Evolutionary conservation across 2,888 invertebrate species (phyloP).

Genomic region (Drosophila borborema): DNA sequence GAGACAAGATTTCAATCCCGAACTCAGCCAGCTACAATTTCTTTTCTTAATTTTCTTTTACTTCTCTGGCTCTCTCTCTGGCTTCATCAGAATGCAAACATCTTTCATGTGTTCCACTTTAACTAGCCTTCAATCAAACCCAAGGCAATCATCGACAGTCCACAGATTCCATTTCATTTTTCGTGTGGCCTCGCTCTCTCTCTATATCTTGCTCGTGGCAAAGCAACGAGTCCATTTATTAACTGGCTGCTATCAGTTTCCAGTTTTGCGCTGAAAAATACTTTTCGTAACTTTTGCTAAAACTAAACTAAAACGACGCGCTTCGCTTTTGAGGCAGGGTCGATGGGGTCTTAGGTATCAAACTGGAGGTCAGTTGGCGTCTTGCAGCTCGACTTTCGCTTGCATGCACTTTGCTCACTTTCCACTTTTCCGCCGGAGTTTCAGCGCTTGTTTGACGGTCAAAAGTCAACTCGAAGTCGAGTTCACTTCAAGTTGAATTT

Average conservation of each 20-base stretch:
- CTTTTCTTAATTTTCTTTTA: not conserved
- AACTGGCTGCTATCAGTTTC: conserved; percentile 73
- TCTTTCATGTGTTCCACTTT: conserved; percentile 47
- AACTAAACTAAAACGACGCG: conserved; percentile 64
- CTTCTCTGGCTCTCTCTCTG: not conserved
- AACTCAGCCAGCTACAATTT: conserved; percentile 14
- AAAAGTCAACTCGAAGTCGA: conserved; percentile 81
- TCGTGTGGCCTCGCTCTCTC: not conserved
- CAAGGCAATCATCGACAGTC: conserved; percentile 47
- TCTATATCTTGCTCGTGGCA: not conserved
- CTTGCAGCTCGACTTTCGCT: conserved; percentile 78
- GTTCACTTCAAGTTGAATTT: conserved; percentile 81
- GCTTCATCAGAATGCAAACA: conserved; percentile 60
- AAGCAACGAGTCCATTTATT: conserved; percentile 64
- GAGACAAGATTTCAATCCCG: conserved; percentile 19
- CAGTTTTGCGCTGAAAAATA: conserved; percentile 62
- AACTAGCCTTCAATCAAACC: conserved; percentile 15
- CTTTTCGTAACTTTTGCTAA: conserved; percentile 73
- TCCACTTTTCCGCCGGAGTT: conserved; percentile 56
- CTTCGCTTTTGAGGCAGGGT: conserved; percentile 15
- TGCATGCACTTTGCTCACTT: conserved; percentile 77
- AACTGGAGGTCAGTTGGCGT: conserved; percentile 73
- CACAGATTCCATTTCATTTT: conserved; percentile 68
- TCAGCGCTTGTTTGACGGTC: conserved; percentile 75
- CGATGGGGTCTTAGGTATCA: conserved; percentile 42